Evolutionary conservation across 2,797 vertebrate species (phyloP).

Genomic region (Hyperoplus immaculatus): DNA sequence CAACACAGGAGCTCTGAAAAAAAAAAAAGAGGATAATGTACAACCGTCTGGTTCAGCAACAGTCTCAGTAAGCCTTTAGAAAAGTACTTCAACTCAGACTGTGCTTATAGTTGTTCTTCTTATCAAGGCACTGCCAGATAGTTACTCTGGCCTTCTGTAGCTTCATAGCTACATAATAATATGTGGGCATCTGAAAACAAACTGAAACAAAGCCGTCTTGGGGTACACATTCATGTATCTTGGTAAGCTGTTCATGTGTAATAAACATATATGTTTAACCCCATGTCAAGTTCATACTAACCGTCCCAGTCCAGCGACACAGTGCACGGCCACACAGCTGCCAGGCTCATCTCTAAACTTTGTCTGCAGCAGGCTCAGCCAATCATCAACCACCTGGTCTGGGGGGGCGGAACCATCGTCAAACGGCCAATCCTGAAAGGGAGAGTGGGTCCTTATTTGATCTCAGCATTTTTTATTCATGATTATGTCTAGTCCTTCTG

Average conservation of each 20-base stretch:
- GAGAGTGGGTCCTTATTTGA: background rate
- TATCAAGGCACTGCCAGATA: background rate
- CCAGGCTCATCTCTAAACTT: slow-evolving; percentile 86
- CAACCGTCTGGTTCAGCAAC: background rate
- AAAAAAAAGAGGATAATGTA: slow-evolving; percentile 20
- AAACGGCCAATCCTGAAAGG: slow-evolving; percentile 85
- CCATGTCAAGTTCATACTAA: slow-evolving; percentile 49
- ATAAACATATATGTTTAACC: background rate
- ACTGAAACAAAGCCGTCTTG: background rate
- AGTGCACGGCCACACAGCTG: slow-evolving; percentile 86
- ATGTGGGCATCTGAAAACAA: background rate
- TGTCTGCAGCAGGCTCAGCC: slow-evolving; percentile 83
- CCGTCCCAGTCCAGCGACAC: slow-evolving; percentile 87
- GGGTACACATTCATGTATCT: background rate
- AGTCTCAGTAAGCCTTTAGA: background rate
- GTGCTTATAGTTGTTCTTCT: background rate
- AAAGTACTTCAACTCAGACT: background rate
- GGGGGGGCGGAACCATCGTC: slow-evolving; percentile 85
- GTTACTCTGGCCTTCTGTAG: background rate
- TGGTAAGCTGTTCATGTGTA: background rate
- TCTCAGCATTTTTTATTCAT: background rate
- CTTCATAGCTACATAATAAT: background rate
- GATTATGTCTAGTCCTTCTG: background rate
- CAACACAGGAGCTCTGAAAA: slow-evolving; percentile 93
- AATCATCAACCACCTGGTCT: slow-evolving; percentile 85